phyloP scores from a whole-genome alignment of 2,797 vertebrate species.

The Melanogrammus aeglefinus region DNA sequence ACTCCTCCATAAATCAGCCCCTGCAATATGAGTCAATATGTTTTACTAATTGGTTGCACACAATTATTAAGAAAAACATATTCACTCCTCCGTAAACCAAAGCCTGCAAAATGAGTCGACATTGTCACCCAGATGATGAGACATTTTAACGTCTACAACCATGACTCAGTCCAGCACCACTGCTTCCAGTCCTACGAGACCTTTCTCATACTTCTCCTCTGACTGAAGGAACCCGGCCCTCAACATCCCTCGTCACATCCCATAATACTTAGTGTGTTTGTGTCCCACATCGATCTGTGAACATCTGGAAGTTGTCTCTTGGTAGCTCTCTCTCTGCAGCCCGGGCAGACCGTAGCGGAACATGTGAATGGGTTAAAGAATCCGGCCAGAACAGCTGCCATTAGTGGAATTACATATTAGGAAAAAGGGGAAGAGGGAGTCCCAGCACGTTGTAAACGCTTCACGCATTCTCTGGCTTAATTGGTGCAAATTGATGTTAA shows the following conservation, averaged over 20 bases:
- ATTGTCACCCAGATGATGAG: not conserved
- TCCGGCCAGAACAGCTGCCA: conserved; percentile 64
- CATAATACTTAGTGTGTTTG: conserved; percentile 27
- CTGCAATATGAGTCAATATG: not conserved
- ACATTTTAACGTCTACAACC: not conserved
- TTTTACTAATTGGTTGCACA: too few relatives aligned
- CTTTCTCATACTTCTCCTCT: conserved; percentile 45
- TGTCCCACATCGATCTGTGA: conserved; percentile 21
- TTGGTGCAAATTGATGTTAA: conserved; percentile 54
- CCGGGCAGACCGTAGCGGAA: conserved; percentile 59
- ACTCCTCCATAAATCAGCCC: not conserved
- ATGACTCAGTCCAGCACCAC: not conserved
- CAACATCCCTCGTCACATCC: conserved; percentile 46
- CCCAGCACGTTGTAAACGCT: conserved; percentile 55
- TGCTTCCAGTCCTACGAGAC: conserved; percentile 27
- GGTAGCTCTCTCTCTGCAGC: conserved; percentile 10
- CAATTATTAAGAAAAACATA: not conserved
- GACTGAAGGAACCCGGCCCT: conserved; percentile 55
- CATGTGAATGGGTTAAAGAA: conserved; percentile 63
- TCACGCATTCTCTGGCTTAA: conserved; percentile 64
- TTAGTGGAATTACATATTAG: conserved; percentile 62
- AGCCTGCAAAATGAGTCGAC: not conserved
- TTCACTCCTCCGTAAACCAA: not conserved
- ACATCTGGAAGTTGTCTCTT: conserved; percentile 72
- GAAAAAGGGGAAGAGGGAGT: conserved; percentile 34